phyloP scores from a whole-genome alignment of 2,113 vertebrate genomes.

The Psittacula cyanocephala region DNA sequence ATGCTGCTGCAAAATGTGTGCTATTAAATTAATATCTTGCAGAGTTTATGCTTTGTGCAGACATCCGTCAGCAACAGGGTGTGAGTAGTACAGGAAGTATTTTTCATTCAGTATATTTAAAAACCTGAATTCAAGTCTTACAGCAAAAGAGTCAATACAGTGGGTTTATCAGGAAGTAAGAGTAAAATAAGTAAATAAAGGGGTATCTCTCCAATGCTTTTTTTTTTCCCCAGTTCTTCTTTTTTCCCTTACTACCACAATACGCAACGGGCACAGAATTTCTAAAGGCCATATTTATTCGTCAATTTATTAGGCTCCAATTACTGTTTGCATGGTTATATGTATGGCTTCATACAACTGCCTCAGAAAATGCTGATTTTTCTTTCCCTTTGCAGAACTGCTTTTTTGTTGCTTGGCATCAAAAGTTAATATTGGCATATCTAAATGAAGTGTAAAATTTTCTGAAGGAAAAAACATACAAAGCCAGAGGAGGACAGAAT shows the following conservation, averaged over 20 bases:
- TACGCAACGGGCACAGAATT: neutral
- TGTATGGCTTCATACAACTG: neutral
- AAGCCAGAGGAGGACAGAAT: neutral
- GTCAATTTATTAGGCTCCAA: neutral
- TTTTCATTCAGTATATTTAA: neutral
- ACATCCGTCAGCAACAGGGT: neutral
- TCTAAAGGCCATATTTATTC: neutral
- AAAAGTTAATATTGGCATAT: neutral
- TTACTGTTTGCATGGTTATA: neutral
- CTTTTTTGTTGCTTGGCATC: neutral
- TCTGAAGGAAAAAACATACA: neutral
- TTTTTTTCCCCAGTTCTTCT: neutral
- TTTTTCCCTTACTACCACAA: neutral
- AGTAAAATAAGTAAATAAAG: neutral
- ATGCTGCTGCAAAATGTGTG: neutral
- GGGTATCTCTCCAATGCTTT: neutral
- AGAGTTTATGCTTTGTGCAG: neutral
- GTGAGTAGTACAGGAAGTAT: neutral
- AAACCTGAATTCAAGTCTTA: neutral
- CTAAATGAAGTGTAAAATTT: neutral
- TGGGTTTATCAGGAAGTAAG: neutral
- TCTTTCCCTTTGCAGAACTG: neutral
- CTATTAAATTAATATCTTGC: neutral
- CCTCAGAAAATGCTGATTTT: neutral
- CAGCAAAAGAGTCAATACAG: neutral